Percentiles rank a stretch among this genome's conserved stretches.
phyloP scores from a whole-genome alignment of 2,888 invertebrate species.

The Lottia scabra region DNA sequence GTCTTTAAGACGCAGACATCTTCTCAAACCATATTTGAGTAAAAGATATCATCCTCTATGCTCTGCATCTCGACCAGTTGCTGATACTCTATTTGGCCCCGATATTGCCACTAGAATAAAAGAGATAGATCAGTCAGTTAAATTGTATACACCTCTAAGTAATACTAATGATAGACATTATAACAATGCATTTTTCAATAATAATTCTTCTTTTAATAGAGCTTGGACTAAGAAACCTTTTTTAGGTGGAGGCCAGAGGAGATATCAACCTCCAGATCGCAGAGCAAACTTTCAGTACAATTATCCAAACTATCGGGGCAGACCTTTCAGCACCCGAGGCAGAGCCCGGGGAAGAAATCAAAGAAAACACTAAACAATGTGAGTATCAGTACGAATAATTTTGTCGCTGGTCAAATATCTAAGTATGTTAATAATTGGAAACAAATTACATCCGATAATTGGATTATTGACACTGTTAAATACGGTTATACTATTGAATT shows the following conservation, averaged over 20 bases:
- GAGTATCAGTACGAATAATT: background rate
- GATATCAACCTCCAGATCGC: background rate
- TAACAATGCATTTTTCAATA: background rate
- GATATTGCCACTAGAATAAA: background rate
- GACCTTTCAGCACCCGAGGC: background rate
- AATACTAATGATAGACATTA: background rate
- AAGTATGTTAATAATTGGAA: background rate
- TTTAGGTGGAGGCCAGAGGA: background rate
- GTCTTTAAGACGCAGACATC: background rate
- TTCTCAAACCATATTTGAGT: background rate
- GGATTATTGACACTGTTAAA: background rate
- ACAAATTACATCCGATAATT: background rate
- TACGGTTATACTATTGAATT: background rate
- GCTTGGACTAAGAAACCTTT: background rate
- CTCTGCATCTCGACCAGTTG: background rate
- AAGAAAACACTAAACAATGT: background rate
- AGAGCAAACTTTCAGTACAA: background rate
- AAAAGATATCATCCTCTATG: background rate
- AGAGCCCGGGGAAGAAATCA: background rate
- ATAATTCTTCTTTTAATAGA: background rate
- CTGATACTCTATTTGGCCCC: background rate
- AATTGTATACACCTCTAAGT: background rate
- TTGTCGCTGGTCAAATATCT: background rate
- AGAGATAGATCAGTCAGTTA: background rate
- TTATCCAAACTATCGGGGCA: background rate